Conservation (phyloP, 1,140 invertebrate species). For the Hesperophylax magnus region DNA sequence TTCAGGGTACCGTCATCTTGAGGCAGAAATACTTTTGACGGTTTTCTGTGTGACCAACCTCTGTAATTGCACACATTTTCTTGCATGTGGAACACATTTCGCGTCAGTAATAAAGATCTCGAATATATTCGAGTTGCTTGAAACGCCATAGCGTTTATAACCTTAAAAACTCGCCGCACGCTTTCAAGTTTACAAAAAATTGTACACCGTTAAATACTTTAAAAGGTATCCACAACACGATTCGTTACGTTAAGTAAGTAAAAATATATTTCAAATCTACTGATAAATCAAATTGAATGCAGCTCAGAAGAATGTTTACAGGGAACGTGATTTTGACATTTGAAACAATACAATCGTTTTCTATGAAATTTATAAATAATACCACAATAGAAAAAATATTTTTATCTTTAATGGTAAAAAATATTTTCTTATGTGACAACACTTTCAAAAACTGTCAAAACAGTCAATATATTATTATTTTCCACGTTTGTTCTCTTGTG, state of each 20-base stretch:
- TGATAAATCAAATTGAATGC: no score
- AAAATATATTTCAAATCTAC: no score
- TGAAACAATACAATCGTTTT: no score
- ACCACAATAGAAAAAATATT: not conserved
- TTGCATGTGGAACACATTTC: not conserved
- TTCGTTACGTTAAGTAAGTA: no score
- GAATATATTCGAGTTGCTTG: not conserved
- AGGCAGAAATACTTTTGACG: constrained; percentile 43
- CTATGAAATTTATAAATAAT: no score
- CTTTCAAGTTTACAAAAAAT: not conserved
- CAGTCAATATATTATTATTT: no score
- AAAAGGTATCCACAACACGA: no score
- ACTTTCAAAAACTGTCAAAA: not conserved
- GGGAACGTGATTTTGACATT: no score
- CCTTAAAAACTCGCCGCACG: constrained; percentile 32
- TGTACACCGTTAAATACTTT: no score
- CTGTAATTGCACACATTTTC: constrained; percentile 37
- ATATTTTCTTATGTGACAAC: not conserved
- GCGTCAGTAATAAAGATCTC: constrained; percentile 10
- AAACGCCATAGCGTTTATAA: constrained; percentile 39
- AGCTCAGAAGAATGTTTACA: no score
- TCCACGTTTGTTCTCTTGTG: not conserved
- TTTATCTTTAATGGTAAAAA: not conserved
- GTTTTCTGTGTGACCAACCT: constrained; percentile 41
- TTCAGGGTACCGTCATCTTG: not conserved